Evolutionary conservation across 2,113 vertebrate species (phyloP).

Genomic region (Tychaedon coryphoeus): DNA sequence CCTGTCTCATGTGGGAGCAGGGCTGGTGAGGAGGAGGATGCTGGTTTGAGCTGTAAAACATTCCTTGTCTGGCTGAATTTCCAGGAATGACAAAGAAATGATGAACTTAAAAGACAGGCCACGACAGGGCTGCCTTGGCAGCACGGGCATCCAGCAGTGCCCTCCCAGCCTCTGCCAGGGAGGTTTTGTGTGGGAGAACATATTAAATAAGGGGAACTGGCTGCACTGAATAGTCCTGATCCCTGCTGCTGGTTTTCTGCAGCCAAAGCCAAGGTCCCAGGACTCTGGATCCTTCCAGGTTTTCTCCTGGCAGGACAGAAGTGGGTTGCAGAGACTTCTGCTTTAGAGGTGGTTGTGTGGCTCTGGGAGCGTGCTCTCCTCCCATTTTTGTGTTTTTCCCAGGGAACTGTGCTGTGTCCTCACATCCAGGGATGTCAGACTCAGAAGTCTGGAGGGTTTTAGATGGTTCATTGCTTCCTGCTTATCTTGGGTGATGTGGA

Average conservation of each 20-base stretch:
- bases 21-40: background rate
- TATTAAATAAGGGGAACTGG: background rate
- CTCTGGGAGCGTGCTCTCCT: background rate
- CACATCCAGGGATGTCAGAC: rapidly evolving
- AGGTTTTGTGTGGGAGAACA: background rate
- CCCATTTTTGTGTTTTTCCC: background rate
- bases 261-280: background rate
- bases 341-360: background rate
- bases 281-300: background rate
- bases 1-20: rapidly evolving
- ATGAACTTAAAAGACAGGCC: background rate
- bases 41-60: background rate
- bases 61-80: background rate
- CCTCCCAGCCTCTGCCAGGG: background rate
- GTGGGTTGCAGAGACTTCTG: background rate
- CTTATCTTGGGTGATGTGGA: background rate
- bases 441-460: background rate
- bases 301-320: background rate
- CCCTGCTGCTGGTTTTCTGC: background rate
- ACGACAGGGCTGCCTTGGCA: background rate
- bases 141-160: background rate
- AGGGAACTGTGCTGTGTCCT: background rate
- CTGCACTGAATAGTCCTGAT: background rate
- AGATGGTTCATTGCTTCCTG: background rate
- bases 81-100: background rate